Percentiles rank a stretch among this genome's conserved stretches.
phyloP scores from a whole-genome alignment of 2,113 vertebrate genomes.

The Rafetus swinhoei region DNA sequence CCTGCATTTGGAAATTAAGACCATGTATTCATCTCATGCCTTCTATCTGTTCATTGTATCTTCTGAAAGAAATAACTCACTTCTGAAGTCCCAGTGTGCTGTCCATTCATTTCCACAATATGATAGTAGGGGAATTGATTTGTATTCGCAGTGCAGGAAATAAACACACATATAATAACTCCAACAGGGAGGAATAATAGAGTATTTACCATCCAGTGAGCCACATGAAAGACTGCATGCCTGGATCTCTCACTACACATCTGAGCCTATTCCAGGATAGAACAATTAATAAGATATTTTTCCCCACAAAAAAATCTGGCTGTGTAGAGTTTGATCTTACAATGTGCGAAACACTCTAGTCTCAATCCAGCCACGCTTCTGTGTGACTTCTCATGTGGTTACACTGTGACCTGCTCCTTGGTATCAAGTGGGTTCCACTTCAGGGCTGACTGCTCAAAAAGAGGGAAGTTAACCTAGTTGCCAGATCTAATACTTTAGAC shows the following conservation, averaged over 20 bases:
- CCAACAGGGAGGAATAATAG: slow-evolving; percentile 61
- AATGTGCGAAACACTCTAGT: neutral
- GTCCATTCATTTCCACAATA: slow-evolving; percentile 1
- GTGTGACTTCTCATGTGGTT: neutral
- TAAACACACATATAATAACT: slow-evolving; percentile 34
- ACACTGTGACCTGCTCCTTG: neutral
- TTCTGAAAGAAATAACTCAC: slow-evolving; percentile 9
- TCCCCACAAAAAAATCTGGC: neutral
- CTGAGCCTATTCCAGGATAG: neutral
- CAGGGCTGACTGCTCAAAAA: neutral
- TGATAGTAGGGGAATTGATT: neutral
- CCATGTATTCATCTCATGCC: neutral
- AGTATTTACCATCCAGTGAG: slow-evolving; percentile 49
- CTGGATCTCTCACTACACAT: slow-evolving; percentile 17
- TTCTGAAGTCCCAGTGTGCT: fast-evolving
- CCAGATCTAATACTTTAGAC: neutral
- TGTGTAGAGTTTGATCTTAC: neutral
- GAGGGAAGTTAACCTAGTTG: neutral
- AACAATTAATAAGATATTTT: slow-evolving; percentile 38
- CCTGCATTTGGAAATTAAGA: neutral
- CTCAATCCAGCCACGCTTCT: neutral
- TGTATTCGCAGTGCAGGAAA: slow-evolving; percentile 38
- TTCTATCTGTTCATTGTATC: slow-evolving; percentile 7
- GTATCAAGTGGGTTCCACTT: neutral
- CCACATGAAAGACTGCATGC: slow-evolving; percentile 34